Conservation (phyloP, 2,113 vertebrate species). For the Neolamprologus brichardi region DNA sequence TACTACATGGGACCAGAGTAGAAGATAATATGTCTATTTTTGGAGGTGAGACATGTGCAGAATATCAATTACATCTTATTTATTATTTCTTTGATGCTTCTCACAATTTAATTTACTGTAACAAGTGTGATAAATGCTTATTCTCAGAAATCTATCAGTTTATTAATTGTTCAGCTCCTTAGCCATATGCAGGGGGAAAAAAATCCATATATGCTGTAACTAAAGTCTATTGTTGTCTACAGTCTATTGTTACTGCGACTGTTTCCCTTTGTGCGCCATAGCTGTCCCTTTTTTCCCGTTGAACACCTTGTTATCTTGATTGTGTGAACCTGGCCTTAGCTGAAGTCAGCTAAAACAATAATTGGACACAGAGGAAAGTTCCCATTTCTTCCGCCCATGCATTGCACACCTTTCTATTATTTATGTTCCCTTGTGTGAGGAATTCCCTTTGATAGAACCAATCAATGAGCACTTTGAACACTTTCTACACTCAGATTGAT, state of each 20-base stretch:
- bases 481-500: conserved; percentile 31
- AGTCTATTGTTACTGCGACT: conserved; percentile 16
- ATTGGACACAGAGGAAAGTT: conserved; percentile 72
- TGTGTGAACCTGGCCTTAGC: conserved; percentile 50
- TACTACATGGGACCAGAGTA: neutral
- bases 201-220: conserved; percentile 14
- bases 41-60: neutral
- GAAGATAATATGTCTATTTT: neutral
- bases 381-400: conserved; percentile 52
- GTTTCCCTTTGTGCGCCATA: conserved; percentile 9
- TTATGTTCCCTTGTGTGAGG: conserved; percentile 59
- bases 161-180: conserved; percentile 8
- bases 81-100: neutral
- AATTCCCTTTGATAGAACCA: conserved; percentile 67
- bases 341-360: conserved; percentile 75
- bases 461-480: conserved; percentile 53
- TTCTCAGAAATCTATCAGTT: conserved; percentile 13
- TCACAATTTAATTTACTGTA: neutral
- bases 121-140: neutral
- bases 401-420: conserved; percentile 65
- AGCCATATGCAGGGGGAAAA: neutral
- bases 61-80: neutral
- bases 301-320: conserved; percentile 69
- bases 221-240: conserved; percentile 15
- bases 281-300: conserved; percentile 20